Base-by-base conservation (phyloP, 2,888 invertebrate species). In the Agonum fuliginosum region DNA sequence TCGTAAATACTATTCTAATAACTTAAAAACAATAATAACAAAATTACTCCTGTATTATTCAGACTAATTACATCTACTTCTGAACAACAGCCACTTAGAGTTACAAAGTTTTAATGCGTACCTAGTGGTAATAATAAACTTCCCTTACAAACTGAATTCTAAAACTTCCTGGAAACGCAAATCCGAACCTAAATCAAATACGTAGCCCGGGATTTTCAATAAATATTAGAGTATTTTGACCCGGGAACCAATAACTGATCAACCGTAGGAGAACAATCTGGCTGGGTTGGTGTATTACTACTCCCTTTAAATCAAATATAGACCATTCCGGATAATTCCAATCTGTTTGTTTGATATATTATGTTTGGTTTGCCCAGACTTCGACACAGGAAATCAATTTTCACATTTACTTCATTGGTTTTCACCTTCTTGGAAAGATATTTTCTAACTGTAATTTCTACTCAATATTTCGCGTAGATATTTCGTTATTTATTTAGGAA, bases 191-290 rank as follows among this genome's bases (percentile, higher is more conserved):
- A 54, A n/a, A 54, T 12, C 8, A 54, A 54, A 54, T 27, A 22
- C 24, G 3, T 54, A 20, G 24, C 54, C 54, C 24, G 22, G 22
- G 24, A 19, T 54, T 54, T 54, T 27, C 54, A 54, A 54, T 54
- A 54, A 54, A 54, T 54, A 54, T 54, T 54, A 54, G 22, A 54
- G 54, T 6, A 54, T 24, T 54, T 54, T 22, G 24, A 22, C 24
- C 54, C 54, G 22, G 54, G 24, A 54, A 54, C n/a, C 54, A 54
- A 54, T 54, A 54, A 54, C 54, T 54, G 24, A 12, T 54, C 54
- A 54, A n/a, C 24, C 54, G 20, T 12, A 27, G 24, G 54, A 22
- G n/a, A 6, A 54, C 20, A 5, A 10, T 48, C 10, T 14, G 12
- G 43, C 14, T 43, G 43, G 14, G n/a, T n/a, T n/a, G n/a, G n/a